Evolutionary conservation across 2,797 vertebrate species (phyloP).

Genomic region (Neosilurus mollespiculum): DNA sequence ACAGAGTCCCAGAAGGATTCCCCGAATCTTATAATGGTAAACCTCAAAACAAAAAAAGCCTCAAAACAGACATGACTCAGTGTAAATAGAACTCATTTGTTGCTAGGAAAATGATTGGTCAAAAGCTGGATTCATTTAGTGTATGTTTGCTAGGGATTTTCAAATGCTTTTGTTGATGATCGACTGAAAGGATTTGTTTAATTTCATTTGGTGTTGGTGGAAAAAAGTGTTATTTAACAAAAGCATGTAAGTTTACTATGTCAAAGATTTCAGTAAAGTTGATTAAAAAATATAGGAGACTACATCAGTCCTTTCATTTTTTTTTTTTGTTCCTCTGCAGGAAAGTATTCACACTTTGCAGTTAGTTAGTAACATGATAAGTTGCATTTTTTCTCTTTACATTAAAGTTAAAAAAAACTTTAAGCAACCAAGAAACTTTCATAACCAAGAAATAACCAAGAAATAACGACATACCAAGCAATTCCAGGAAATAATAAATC

Average conservation of each 20-base stretch:
- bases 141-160: too few relatives aligned
- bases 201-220: not conserved
- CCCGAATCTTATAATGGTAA: too few relatives aligned
- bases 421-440: not conserved
- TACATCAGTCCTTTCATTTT: not conserved
- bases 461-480: too few relatives aligned
- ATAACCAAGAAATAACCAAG: too few relatives aligned
- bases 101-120: not conserved
- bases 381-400: not conserved
- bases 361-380: not conserved
- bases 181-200: not conserved
- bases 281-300: not conserved
- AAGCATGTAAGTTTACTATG: not conserved
- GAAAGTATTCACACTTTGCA: not conserved
- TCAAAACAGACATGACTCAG: too few relatives aligned
- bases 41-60: too few relatives aligned
- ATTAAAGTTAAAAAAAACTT: too few relatives aligned
- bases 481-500: not conserved
- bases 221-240: not conserved
- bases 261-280: not conserved
- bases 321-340: not conserved
- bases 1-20: too few relatives aligned
- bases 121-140: not conserved
- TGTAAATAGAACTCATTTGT: too few relatives aligned
- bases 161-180: not conserved